Evolutionary conservation across 2,888 invertebrate genomes (phyloP).

Genomic region (Elysia crispata): DNA sequence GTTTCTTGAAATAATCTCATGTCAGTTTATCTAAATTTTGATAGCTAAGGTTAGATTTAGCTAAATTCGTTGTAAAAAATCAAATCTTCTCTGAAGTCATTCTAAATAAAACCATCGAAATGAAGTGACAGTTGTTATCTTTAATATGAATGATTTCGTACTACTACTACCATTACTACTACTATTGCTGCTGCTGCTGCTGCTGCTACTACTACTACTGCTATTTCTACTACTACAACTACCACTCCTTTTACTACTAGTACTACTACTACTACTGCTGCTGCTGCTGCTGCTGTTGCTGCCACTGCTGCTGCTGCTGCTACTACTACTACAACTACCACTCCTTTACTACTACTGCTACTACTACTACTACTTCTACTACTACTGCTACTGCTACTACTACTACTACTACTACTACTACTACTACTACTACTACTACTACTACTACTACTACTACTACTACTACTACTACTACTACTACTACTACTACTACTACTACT

Average conservation of each 20-base stretch:
- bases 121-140: no score
- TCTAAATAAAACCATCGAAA: no score
- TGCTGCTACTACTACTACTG: conserved; percentile 68
- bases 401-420: background rate
- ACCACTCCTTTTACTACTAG: no score
- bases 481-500: conserved; percentile 17
- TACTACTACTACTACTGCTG: background rate
- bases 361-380: background rate
- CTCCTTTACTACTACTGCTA: no score
- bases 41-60: no score
- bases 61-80: no score
- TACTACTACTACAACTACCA: conserved; percentile 2
- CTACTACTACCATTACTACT: no score
- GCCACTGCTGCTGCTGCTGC: background rate
- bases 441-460: conserved; percentile 23
- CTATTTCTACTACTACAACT: background rate
- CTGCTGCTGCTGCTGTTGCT: background rate
- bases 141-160: no score
- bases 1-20: no score
- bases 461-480: conserved; percentile 31
- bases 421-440: conserved; percentile 14
- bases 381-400: conserved; percentile 7
- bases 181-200: no score
- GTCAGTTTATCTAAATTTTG: no score
- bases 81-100: no score